Percentiles rank a stretch among this genome's conserved stretches.
Evolutionary conservation across 2,113 vertebrate genomes (phyloP).

Genomic region (Mungos mungo): DNA sequence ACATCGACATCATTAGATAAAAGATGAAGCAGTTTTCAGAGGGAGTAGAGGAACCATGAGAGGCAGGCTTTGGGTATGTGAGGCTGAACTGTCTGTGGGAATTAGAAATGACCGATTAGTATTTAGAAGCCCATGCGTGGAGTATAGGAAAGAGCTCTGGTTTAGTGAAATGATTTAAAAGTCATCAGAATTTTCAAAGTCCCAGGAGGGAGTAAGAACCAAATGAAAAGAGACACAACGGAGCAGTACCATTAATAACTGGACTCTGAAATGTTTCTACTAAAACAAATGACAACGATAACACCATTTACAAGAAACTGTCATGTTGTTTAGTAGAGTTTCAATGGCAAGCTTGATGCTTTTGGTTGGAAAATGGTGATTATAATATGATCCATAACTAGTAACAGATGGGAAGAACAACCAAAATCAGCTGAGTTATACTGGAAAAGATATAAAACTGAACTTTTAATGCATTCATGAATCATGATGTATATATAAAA

Average conservation of each 20-base stretch:
- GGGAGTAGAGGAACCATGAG: not conserved
- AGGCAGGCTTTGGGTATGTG: not conserved
- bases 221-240: not conserved
- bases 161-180: conserved; percentile 13
- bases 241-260: not conserved
- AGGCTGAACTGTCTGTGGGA: not conserved
- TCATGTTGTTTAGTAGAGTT: not conserved
- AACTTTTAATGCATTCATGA: not conserved
- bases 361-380: conserved; percentile 5
- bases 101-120: not conserved
- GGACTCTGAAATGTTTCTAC: not conserved
- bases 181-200: not conserved
- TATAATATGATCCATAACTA: not conserved
- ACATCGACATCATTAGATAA: not conserved
- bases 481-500: not conserved
- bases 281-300: not conserved
- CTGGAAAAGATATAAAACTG: not conserved
- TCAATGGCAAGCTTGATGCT: not conserved
- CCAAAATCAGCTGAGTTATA: not conserved
- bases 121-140: not conserved
- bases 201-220: not conserved
- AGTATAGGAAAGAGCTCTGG: not conserved
- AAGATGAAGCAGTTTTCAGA: not conserved
- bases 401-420: not conserved
- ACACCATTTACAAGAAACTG: not conserved